Base-by-base conservation (phyloP, 1,140 invertebrate genomes). In the Zaprionus taronus region DNA sequence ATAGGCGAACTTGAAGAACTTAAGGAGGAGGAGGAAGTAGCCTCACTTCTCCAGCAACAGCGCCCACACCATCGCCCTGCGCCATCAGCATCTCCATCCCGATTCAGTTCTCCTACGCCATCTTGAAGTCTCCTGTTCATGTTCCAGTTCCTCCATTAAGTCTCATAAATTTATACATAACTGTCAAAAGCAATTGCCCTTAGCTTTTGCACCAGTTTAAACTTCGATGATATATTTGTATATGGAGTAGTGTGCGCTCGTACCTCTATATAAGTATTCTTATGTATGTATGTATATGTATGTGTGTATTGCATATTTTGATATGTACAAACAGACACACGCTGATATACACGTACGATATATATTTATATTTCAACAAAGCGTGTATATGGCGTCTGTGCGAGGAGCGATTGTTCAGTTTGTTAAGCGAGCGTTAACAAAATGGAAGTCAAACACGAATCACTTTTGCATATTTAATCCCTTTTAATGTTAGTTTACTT, bases 141-240 rank as follows among this genome's bases (percentile, higher is more conserved):
- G 60, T 75, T 58, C 67, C 72, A 71, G 53, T 64, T 64, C 67
- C 67, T 73, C 80, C 77, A 86, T 82, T 86, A 89, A 79, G 81
- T 83, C 85, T 89, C 84, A 87, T 87, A 87, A 87, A 87, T 87
- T 87, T 89, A 86, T 87, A 82, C 84, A 87, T 87, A 87, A 87
- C 84, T 87, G 84, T 87, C 84, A 87, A 87, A 87, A 89, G 84
- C 84, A 87, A 87, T 89, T 87, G 84, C 84, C 84, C 85, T 87
- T 90, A 87, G 84, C 85, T 87, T 84, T 89, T 89, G 84, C 84
- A 72, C 81, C 85, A 87, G 84, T 87, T 87, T 87, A 87, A 87
- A 87, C 84, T 87, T 87, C 82, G 84, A 87, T 87, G 84, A 87
- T 87, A 87, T 87, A 87, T 87, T 87, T 87, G 83, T 89, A 81